Percentiles rank a stretch among this genome's conserved stretches.
Conservation (phyloP, 1,140 invertebrate genomes). For the Diorhabda elongata region DNA sequence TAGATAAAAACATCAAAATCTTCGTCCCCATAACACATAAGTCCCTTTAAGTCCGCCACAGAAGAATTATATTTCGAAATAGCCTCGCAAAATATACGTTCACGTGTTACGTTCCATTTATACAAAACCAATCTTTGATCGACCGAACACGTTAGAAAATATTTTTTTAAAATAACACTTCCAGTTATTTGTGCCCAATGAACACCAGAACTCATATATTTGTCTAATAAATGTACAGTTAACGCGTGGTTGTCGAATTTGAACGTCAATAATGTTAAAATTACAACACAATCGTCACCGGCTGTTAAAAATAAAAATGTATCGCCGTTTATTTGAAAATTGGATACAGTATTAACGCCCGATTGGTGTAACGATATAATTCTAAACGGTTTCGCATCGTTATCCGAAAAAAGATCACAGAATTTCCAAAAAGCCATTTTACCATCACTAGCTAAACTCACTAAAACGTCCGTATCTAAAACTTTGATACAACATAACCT, state of each 20-base stretch:
- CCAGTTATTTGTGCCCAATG: slow-evolving; percentile 68
- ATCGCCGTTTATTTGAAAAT: slow-evolving; percentile 44
- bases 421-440: slow-evolving; percentile 62
- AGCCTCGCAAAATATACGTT: slow-evolving; percentile 43
- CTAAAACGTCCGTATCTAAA: slow-evolving; percentile 46
- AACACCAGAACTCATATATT: slow-evolving; percentile 17
- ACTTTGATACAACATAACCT: slow-evolving; percentile 49
- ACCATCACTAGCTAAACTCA: slow-evolving; percentile 64
- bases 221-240: slow-evolving; percentile 15
- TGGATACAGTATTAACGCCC: slow-evolving; percentile 63
- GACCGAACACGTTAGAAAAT: slow-evolving; percentile 55
- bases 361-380: slow-evolving; percentile 59
- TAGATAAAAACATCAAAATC: slow-evolving; percentile 30
- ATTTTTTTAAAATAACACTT: slow-evolving; percentile 48
- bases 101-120: slow-evolving; percentile 40
- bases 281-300: slow-evolving; percentile 68
- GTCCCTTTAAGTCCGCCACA: slow-evolving; percentile 60
- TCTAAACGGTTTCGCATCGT: slow-evolving; percentile 42
- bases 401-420: slow-evolving; percentile 30
- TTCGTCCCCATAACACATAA: slow-evolving; percentile 42
- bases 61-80: slow-evolving; percentile 48
- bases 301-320: slow-evolving; percentile 57
- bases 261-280: slow-evolving; percentile 42
- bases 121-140: slow-evolving; percentile 59
- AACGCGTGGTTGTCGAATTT: background rate